Evolutionary conservation across 2,797 vertebrate species (phyloP), one percentile per base, ranked within the genome.

Genomic region (Myotis myotis): DNA sequence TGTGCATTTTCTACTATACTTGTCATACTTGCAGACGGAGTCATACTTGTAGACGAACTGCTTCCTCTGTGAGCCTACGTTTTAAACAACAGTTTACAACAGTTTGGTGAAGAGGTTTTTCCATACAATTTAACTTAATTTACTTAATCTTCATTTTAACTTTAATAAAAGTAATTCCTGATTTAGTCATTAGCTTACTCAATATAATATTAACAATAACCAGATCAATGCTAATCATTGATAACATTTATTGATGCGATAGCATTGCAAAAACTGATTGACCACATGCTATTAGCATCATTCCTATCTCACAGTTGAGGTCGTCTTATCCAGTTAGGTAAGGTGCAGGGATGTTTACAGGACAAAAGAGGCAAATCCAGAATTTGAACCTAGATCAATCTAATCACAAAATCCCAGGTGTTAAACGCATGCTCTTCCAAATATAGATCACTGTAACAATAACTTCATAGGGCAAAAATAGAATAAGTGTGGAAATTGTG

Each of bases 91-190:
- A 44, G n/a, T 36, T 80, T 72, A 44, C 75, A 74, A 62, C 33
- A 44, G n/a, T 36, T 80, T 72, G 5, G 28, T 6, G 22, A 87
- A 87, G 22, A 79, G 33, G 25, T 36, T 20, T 90, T 74, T 78
- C 22, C 19, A 64, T 30, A 22, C n/a, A 60, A 82, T 57, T 38
- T 47, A 66, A 81, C 64, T 91, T 84, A 57, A 41, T n/a, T 68
- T 79, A 84, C 44, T 84, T 85, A 57, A 76, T 41, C 72, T 76
- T 83, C 57, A 90, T 82, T 90, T 93, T 44, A 70, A 74, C 71
- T 79, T 60, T 13, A 70, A 51, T 70, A 13, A 92, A 78, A 84
- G 71, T 12, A 78, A 88, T 36, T 81, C n/a, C 72, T 62, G 22
- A 76, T 57, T 92, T 53, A 57, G 28, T 60, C 79, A 83, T 53